Evolutionary conservation across 2,797 vertebrate species (phyloP).

Genomic region (Allenopithecus nigroviridis): DNA sequence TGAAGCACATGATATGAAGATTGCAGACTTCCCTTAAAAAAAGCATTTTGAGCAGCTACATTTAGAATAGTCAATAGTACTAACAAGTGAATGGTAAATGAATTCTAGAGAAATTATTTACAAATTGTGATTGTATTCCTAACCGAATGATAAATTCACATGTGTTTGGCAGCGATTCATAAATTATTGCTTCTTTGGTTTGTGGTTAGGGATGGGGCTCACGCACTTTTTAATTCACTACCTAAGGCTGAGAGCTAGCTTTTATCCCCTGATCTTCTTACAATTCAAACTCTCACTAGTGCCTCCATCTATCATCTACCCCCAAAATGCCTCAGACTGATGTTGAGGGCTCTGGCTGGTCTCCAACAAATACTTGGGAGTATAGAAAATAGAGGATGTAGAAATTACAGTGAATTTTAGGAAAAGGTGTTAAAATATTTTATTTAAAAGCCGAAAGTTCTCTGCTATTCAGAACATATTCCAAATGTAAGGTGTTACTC

Average conservation of each 20-base stretch:
- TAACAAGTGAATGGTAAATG: slow-evolving; percentile 1
- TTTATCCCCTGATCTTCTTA: neutral
- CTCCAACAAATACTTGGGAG: neutral
- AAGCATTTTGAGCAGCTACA: slow-evolving; percentile 36
- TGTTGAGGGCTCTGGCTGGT: neutral
- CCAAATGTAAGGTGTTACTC: neutral
- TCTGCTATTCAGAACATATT: neutral
- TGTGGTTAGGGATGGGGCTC: neutral
- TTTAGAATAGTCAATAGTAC: slow-evolving; percentile 25
- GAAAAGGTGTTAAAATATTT: neutral
- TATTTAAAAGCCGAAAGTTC: neutral
- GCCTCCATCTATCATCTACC: neutral
- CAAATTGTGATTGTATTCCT: slow-evolving; percentile 30
- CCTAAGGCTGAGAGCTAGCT: neutral
- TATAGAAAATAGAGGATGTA: neutral
- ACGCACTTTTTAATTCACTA: neutral
- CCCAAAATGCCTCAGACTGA: neutral
- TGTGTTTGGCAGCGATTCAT: slow-evolving; percentile 32
- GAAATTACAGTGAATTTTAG: neutral
- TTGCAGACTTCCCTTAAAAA: neutral
- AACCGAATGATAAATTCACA: slow-evolving; percentile 50
- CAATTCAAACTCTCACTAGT: neutral
- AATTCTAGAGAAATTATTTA: slow-evolving; percentile 29
- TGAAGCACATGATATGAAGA: neutral
- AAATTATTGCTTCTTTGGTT: neutral